Evolutionary conservation across 2,797 vertebrate species (phyloP), one percentile per base, ranked within the genome.

Genomic region (Cyprinodon diabolis): DNA sequence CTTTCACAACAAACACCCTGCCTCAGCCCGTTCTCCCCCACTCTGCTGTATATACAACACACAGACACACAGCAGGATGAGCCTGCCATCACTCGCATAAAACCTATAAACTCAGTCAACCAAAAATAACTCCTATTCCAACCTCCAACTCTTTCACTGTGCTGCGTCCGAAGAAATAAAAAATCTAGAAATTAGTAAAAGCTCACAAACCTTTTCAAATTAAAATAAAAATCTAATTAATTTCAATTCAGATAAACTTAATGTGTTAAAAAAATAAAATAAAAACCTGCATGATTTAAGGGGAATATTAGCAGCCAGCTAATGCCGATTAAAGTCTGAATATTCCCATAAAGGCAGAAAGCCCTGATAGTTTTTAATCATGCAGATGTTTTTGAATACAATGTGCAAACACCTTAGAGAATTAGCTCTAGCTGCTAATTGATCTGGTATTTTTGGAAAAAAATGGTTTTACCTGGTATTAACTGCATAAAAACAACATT

Each of bases 1-100:
- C 74, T 91, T 89, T 86, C 87, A 91, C 82, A 85, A 90, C 87
- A 93, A 91, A 91, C 80, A 84, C 25, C 4, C 71, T 17, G 57
- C 37, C 78, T 11, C 25, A 58, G 48, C 49, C 76, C 30, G 74
- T 69, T 75, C 56, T 74, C 74, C 78, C 68, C 21, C 62, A 79
- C 75, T 56, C 68, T 60, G 48, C 67, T 91, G 88, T 91, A 55
- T 92, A 90, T 83, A 91, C 79, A 86, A 88, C 80, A 90, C 76
- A 80, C 76, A 90, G 74, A 82, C 70, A 77, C 71, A 74, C 66
- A 66, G 68, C 69, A 37, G 17, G 2, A 56, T 21, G 56, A 21
- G 6, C 48, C 2, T 15, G 13, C 4, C 35, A 25, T 62, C 17
- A 15, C 45, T n/a, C 25, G 56, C 47, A 65, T 49, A 47, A 10